These are phyloP conservation scores for Hydra vulgaris DNA, from an alignment of 30 jellyfish, hydroid and myxozoan genomes.

Conservation along the genomic window DNA sequence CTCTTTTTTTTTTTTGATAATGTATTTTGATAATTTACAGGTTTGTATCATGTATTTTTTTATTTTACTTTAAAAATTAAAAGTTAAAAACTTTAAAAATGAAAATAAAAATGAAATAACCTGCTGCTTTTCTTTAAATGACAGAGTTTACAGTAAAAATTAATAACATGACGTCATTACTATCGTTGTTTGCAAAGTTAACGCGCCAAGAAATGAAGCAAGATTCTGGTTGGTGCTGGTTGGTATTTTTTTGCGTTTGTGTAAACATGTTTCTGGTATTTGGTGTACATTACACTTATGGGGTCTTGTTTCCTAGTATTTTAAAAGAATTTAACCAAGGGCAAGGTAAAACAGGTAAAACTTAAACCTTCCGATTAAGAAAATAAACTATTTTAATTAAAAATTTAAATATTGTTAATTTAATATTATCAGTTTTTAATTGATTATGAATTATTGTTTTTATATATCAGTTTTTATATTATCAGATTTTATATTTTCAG, in stretches of 20 bases:
- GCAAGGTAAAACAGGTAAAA: constrained; percentile 84
- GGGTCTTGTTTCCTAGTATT: constrained; percentile 59
- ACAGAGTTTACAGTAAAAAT: too few relatives aligned
- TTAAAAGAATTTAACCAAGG: constrained; percentile 59
- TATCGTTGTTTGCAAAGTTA: background rate
- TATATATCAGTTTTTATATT: too few relatives aligned
- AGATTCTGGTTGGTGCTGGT: constrained; percentile 40
- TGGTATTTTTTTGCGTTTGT: constrained; percentile 50
- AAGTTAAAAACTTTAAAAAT: too few relatives aligned
- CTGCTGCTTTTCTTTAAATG: too few relatives aligned
- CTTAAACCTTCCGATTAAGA: background rate
- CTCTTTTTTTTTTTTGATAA: too few relatives aligned
- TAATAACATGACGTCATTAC: background rate
- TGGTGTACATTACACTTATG: constrained; percentile 96
- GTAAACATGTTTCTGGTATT: constrained; percentile 58
- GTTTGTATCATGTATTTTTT: too few relatives aligned
- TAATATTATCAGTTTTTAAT: background rate
- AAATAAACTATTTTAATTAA: background rate
- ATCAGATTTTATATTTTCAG: too few relatives aligned
- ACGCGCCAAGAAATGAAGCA: background rate
- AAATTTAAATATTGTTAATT: background rate
- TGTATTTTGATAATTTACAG: too few relatives aligned
- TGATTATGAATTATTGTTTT: too few relatives aligned
- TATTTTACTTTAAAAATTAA: too few relatives aligned
- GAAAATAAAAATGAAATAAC: too few relatives aligned